Conservation (phyloP, 1,140 invertebrate species). For the Calliopsis andreniformis region DNA sequence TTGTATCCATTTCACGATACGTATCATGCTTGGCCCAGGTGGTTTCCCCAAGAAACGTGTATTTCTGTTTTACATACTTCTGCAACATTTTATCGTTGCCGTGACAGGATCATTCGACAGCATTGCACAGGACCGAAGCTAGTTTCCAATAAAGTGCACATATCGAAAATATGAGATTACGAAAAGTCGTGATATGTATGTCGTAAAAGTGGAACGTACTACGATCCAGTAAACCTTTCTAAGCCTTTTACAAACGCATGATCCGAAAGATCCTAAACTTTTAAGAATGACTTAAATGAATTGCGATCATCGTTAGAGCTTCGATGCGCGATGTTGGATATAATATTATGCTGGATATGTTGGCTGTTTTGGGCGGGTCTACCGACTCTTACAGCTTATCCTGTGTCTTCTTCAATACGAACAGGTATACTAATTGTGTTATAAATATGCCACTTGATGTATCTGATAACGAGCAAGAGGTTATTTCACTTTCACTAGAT, state of each 20-base stretch:
- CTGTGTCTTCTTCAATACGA: slow-evolving; percentile 63
- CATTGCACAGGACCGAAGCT: slow-evolving; percentile 11
- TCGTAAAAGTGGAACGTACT: slow-evolving; percentile 61
- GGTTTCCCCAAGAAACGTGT: slow-evolving; percentile 40
- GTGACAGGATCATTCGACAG: slow-evolving; percentile 23
- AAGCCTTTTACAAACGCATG: background rate
- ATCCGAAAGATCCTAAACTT: slow-evolving; percentile 5
- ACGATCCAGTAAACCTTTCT: slow-evolving; percentile 16
- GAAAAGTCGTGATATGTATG: slow-evolving; percentile 43
- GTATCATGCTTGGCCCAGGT: slow-evolving; percentile 55
- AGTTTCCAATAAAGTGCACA: slow-evolving; percentile 32
- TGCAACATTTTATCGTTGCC: slow-evolving; percentile 27
- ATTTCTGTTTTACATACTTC: slow-evolving; percentile 35
- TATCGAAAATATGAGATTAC: slow-evolving; percentile 40
- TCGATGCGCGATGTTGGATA: slow-evolving; percentile 68
- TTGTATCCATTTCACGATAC: slow-evolving; percentile 42
- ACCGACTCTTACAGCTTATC: slow-evolving; percentile 70
- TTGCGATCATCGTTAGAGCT: slow-evolving; percentile 39
- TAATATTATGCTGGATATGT: slow-evolving; percentile 66
- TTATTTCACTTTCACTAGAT: slow-evolving; percentile 61
- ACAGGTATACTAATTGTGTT: slow-evolving; percentile 59
- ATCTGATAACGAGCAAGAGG: background rate
- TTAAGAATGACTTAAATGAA: slow-evolving; percentile 67
- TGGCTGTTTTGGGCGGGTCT: slow-evolving; percentile 75
- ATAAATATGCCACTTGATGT: background rate